Conservation (phyloP, 1,140 invertebrate genomes). For the Orchestia grillus region DNA sequence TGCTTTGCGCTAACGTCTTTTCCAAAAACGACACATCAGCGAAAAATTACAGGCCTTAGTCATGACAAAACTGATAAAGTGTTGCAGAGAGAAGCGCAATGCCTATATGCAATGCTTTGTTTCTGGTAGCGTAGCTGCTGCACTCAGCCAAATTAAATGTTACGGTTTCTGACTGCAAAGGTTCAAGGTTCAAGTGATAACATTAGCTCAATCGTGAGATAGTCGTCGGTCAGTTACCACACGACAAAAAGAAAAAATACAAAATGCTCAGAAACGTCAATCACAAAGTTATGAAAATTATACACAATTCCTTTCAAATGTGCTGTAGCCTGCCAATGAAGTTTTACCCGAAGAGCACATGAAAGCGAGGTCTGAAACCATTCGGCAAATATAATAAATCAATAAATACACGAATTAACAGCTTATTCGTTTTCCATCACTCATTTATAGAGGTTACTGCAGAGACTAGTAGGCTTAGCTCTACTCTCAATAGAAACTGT, state of each 20-base stretch:
- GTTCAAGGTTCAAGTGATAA: neutral
- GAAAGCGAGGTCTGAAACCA: too few species aligned
- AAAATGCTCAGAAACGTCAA: neutral
- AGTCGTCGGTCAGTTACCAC: too few species aligned
- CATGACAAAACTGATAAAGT: neutral
- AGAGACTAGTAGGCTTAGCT: too few species aligned
- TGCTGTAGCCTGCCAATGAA: too few species aligned
- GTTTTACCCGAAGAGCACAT: too few species aligned
- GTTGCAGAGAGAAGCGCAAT: neutral
- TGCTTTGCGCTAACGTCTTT: neutral
- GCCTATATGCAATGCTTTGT: neutral
- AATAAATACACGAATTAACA: too few species aligned
- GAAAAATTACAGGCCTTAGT: neutral
- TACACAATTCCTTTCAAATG: too few species aligned
- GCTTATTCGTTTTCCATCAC: too few species aligned
- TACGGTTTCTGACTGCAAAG: neutral
- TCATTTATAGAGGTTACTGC: too few species aligned
- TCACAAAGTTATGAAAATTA: neutral
- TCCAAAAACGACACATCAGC: neutral
- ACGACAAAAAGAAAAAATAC: neutral
- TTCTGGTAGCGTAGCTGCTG: neutral
- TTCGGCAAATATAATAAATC: too few species aligned
- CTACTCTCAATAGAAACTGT: too few species aligned
- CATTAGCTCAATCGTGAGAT: too few species aligned
- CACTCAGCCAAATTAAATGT: neutral